Conservation (phyloP, 2,797 vertebrate genomes). For the Xerus rutilus region DNA sequence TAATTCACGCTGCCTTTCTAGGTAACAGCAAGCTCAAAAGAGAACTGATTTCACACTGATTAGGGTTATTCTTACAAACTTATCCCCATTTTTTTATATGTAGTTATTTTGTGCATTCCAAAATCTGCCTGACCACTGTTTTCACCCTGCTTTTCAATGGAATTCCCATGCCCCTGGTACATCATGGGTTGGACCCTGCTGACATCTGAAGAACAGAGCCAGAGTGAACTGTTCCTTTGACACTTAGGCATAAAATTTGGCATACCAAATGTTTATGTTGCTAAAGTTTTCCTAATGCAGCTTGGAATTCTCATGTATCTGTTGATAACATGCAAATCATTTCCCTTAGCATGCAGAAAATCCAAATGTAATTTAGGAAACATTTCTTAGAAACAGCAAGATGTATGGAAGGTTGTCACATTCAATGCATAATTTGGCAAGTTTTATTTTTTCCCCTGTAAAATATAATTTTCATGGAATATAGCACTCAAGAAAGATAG, state of each 20-base stretch:
- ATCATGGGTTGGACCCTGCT: background rate
- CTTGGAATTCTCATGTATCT: constrained; percentile 52
- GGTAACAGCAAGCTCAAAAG: background rate
- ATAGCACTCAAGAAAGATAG: background rate
- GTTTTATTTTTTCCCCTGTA: constrained; percentile 34
- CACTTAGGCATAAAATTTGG: background rate
- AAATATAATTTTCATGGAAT: constrained; percentile 40
- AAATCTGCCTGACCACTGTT: background rate
- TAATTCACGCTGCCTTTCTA: background rate
- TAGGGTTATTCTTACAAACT: background rate
- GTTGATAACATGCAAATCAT: constrained; percentile 63
- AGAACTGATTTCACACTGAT: background rate
- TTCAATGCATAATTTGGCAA: constrained; percentile 49
- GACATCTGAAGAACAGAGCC: background rate
- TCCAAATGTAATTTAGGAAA: constrained; percentile 69
- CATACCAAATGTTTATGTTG: constrained; percentile 56
- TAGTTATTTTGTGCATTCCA: background rate
- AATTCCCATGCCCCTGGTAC: background rate
- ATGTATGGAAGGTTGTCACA: constrained; percentile 49
- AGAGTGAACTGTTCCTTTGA: background rate
- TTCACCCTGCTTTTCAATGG: background rate
- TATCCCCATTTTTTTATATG: background rate
- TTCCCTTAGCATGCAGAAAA: constrained; percentile 64
- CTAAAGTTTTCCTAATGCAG: constrained; percentile 54
- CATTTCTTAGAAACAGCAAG: constrained; percentile 59